A percentile compares a stretch with the other conserved stretches of the same genome.
These are phyloP conservation scores for Alaudala cheleensis DNA, from an alignment of 2,113 vertebrate species.

Conservation along the genomic window DNA sequence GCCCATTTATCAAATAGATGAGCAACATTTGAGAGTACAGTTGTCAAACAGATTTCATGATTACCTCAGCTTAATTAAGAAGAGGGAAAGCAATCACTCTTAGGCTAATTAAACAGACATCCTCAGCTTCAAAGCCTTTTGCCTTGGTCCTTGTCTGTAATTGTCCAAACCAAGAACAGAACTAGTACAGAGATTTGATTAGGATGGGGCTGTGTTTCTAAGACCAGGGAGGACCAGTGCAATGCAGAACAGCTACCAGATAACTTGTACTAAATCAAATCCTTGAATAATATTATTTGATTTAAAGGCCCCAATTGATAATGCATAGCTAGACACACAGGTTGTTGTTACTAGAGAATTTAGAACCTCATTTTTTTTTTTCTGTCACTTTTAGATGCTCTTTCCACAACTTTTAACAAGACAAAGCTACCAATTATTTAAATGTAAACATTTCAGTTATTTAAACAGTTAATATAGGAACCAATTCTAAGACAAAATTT, in stretches of 20 bases:
- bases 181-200: neutral
- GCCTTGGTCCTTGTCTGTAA: neutral
- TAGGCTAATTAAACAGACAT: constrained; percentile 53
- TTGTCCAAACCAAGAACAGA: neutral
- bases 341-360: neutral
- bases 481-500: neutral
- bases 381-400: neutral
- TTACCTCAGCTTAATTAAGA: constrained; percentile 59
- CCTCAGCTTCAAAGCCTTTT: constrained; percentile 17
- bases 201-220: neutral
- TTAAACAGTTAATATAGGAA: neutral
- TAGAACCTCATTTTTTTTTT: neutral
- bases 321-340: neutral
- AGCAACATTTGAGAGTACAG: constrained; percentile 34
- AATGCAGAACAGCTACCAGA: neutral
- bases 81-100: constrained; percentile 44
- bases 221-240: neutral
- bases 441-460: neutral
- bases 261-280: neutral
- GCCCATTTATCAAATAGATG: constrained; percentile 69
- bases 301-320: neutral
- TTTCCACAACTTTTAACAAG: neutral
- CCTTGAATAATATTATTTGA: neutral
- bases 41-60: constrained; percentile 50
- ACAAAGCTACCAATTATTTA: neutral